Base-by-base conservation (phyloP, 1,140 invertebrate species). In the Lethocerus indicus region DNA sequence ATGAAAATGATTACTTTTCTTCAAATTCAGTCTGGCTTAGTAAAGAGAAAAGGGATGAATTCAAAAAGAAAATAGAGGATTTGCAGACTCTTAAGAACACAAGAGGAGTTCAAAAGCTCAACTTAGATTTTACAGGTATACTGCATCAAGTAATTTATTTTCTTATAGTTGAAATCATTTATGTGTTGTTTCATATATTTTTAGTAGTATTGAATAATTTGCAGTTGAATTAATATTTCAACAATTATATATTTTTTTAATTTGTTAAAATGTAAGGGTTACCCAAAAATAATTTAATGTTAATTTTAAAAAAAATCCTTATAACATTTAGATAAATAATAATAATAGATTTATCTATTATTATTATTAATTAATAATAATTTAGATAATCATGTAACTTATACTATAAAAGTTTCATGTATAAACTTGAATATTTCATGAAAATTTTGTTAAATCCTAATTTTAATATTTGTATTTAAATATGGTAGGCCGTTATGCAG, bases 1-100 rank as follows among this genome's bases (percentile, higher is more conserved):
- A 96, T 64, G 87, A 96, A 61, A 78, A 79, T 54, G 93, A 97
- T 65, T 96, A 96, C 65, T 97, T 88, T 67, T 76, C 78, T 54
- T 67, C 79, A 5, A 80, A 78, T 62, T 81, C 79, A 52, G 79
- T 79, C 20, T 95, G 91, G 90, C 63, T 91, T 3, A 78, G 71
- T 37, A 68, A 79, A 13, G 64, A 70, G 12, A 79, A 92, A 59
- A 71, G 79, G 55, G 72, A 78, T 29, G 71, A 75, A 49, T 66
- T 84, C 37, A 67, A 78, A 49, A 75, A 81, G 56, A 75, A 81
- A 18, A 78, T 86, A 61, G 74, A 79, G 51, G 72, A 83, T 51
- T 64, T 81, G 40, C 68, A 77, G 28, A 74, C 76, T 1, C 69
- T 72, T 54, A 79, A 82, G 57, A 77, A 88, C 60, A 75, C 71